Percentiles rank a stretch among this genome's conserved stretches.
phyloP scores from a whole-genome alignment of 2,113 vertebrate genomes.

The Crypturellus undulatus region DNA sequence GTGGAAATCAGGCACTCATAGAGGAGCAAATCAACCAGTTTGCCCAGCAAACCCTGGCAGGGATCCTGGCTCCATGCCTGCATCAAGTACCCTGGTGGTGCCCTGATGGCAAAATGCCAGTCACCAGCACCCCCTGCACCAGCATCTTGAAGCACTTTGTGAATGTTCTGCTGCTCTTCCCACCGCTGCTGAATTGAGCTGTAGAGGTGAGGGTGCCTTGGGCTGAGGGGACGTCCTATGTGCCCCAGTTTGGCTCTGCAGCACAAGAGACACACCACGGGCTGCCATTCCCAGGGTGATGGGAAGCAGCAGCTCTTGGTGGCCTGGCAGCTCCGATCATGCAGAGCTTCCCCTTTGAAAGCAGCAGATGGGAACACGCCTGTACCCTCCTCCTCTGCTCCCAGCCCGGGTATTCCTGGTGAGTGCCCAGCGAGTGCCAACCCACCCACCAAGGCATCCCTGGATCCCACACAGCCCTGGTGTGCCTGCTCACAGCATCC shows the following conservation, averaged over 20 bases:
- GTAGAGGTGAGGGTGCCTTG: too few species aligned
- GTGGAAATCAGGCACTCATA: background rate
- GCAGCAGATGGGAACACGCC: background rate
- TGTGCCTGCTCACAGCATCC: background rate
- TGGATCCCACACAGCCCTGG: background rate
- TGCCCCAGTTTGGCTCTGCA: background rate
- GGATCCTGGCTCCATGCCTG: background rate
- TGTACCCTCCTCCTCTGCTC: background rate
- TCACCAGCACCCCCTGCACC: background rate
- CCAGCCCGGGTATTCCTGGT: background rate
- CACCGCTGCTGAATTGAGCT: background rate
- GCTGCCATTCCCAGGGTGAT: background rate
- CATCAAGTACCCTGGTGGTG: background rate
- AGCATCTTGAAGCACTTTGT: background rate
- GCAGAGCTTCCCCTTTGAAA: background rate
- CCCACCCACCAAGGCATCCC: background rate
- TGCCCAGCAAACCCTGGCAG: background rate
- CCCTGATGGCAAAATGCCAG: too few species aligned
- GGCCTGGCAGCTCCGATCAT: background rate
- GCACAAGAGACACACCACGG: background rate
- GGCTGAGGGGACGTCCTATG: background rate
- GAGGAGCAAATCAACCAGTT: background rate
- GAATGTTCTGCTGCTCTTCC: background rate
- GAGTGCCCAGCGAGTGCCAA: too few species aligned
- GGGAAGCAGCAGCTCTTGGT: background rate